A percentile compares a stretch with the other conserved stretches of the same genome.
These are phyloP conservation scores for Onychostruthus taczanowskii DNA, from an alignment of 2,113 vertebrate species.

Conservation along the genomic window DNA sequence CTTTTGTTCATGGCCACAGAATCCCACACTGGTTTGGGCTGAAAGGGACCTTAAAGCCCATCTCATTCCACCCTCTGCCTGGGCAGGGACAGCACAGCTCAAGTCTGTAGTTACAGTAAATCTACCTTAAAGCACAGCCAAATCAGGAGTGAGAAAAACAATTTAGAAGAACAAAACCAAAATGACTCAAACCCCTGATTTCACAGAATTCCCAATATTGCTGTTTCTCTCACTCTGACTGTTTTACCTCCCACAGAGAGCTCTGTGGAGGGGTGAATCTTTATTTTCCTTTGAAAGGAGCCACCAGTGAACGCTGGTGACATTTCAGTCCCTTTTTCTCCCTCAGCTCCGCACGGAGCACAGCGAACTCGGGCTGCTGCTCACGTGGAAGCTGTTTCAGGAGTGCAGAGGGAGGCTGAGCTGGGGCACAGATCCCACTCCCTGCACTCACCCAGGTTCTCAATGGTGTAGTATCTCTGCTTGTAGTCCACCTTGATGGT, in stretches of 20 bases:
- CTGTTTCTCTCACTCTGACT: background rate
- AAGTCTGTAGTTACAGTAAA: background rate
- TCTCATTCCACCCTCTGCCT: background rate
- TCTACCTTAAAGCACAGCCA: background rate
- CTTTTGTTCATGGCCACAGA: background rate
- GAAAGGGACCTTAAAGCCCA: background rate
- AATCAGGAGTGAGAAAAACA: background rate
- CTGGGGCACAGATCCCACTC: background rate
- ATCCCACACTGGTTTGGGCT: background rate
- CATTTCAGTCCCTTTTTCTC: background rate
- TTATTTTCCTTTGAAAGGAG: background rate
- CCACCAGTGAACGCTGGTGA: background rate
- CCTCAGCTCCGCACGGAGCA: background rate
- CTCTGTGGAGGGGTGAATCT: background rate
- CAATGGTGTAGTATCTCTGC: constrained; percentile 96
- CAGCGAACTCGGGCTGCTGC: background rate
- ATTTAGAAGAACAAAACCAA: background rate
- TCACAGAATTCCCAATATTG: background rate
- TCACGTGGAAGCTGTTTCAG: fast-evolving
- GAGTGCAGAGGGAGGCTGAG: background rate
- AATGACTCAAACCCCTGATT: background rate
- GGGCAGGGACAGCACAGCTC: background rate
- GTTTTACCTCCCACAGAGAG: background rate
- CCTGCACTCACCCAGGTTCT: constrained; percentile 85
- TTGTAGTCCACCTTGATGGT: constrained; percentile 98